Evolutionary conservation across 2,797 vertebrate genomes (phyloP), one percentile per base, ranked within the genome.

Genomic region (Vultur gryphus): DNA sequence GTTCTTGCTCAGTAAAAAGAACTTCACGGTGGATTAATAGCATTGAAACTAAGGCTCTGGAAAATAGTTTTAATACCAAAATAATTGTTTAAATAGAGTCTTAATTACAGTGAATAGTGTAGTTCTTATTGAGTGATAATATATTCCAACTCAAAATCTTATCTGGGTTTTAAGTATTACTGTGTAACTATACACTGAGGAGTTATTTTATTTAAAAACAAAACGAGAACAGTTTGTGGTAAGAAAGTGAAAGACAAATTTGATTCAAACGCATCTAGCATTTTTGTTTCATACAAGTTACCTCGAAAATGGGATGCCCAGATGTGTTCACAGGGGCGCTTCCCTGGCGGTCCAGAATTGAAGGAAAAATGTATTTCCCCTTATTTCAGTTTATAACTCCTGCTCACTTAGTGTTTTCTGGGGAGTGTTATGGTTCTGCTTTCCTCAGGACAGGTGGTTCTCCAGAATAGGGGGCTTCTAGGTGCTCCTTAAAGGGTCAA

Each of bases 31-130:
- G 49, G 77, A 94, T 93, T 97, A 95, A 71, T 18, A 67, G 37
- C 33, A 87, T 77, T 95, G 67, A 84, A 93, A 71, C 62, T 64
- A 88, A 94, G 77, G 28, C 80, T 73, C 29, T 81, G 87, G 41
- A 90, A 96, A 95, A 89, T 37, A 73, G 66, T 87, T 95, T 95
- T 96, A 96, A 94, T 93, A 91, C 69, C 26, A 84, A 94, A 94
- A 84, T 96, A 96, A 93, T 92, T 88, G 82, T 91, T 97, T 96
- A 89, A 96, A 65, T 95, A 83, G 52, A 57, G 29, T 41, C 54
- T 96, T 96, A 95, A 92, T 96, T 93, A 70, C 59, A 54, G 57
- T 64, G 89, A 83, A 96, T 97, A 96, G 37, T 81, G 70, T 86
- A 77, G 77, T 64, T 95, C 66, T 95, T 89, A 93, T 6, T 93